These are phyloP conservation scores for Phenganax marumi DNA, from an alignment of 92 coral and sea anemone species.

Conservation along the genomic window DNA sequence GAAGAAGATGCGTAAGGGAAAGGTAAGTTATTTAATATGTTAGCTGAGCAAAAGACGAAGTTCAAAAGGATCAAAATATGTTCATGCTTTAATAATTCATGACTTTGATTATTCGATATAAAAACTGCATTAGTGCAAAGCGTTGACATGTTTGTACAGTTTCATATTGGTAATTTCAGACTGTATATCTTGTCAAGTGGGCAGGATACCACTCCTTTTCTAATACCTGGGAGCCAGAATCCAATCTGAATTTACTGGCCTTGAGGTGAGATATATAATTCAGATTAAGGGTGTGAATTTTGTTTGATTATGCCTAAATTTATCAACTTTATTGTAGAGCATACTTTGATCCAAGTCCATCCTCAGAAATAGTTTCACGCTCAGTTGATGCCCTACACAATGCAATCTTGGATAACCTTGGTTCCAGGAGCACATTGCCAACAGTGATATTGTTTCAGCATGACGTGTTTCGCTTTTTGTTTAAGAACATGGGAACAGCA, in stretches of 20 bases:
- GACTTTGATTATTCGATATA: neutral
- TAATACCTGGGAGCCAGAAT: constrained; percentile 7
- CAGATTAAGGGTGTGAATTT: neutral
- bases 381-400: constrained; percentile 4
- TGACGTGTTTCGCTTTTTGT: constrained; percentile 19
- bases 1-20: constrained; percentile 12
- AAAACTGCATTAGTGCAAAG: neutral
- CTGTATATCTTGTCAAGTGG: constrained; percentile 9
- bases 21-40: neutral
- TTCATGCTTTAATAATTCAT: too few species aligned
- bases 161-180: neutral
- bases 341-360: neutral
- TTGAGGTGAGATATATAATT: neutral
- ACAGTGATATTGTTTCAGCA: constrained; percentile 23
- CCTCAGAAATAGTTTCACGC: neutral
- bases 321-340: neutral
- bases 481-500: neutral
- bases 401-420: constrained; percentile 13
- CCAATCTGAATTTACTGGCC: constrained; percentile 8
- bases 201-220: neutral
- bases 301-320: neutral
- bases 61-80: too few species aligned
- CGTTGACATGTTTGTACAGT: neutral
- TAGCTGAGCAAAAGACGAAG: too few species aligned
- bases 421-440: constrained; percentile 16